Conservation (phyloP, 2,797 vertebrate species). For the Rhinella marina region DNA sequence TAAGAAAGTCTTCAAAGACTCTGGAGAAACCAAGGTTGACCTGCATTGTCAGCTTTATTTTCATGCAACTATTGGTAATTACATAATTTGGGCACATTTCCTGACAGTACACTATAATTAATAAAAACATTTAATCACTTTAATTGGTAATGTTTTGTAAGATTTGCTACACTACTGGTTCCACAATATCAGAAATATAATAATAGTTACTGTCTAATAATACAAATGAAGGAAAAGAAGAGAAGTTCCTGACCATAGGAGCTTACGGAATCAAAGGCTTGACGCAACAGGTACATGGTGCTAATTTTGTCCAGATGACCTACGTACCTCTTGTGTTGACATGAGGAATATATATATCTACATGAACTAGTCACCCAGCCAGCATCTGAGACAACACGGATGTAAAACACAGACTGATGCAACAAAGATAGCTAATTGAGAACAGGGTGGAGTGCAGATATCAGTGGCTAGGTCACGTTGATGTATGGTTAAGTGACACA, state of each 20-base stretch:
- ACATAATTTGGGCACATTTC: neutral
- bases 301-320: neutral
- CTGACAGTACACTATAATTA: neutral
- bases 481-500: too few species aligned
- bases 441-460: neutral
- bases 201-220: too few species aligned
- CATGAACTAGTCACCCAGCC: neutral
- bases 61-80: neutral
- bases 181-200: too few species aligned
- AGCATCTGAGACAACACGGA: neutral
- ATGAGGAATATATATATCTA: neutral
- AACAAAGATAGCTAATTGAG: neutral
- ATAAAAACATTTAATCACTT: neutral
- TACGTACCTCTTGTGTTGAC: neutral
- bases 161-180: neutral
- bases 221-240: too few species aligned
- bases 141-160: neutral
- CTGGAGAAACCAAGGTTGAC: neutral
- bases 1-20: constrained; percentile 24
- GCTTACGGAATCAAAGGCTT: neutral
- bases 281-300: neutral
- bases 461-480: neutral
- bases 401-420: neutral
- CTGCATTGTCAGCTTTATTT: neutral
- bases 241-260: too few species aligned